Base-by-base conservation (phyloP, 37 sponge, comb jelly and placozoan genomes). In the Oopsacas minuta region DNA sequence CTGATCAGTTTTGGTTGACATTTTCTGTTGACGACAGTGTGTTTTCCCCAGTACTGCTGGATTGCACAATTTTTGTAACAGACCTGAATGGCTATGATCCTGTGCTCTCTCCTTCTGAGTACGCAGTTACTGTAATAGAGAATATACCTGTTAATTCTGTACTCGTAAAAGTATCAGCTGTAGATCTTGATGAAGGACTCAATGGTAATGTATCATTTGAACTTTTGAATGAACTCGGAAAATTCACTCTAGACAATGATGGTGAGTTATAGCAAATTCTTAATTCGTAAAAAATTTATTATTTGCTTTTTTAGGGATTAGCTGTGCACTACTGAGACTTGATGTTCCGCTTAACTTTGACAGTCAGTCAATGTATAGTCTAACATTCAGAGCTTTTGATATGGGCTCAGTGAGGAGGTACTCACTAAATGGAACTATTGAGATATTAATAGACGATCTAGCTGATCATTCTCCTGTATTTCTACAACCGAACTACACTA, bases 401-500 rank as follows among this genome's bases (percentile, higher is more conserved):
- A 61, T 61, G 75, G 75, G 75, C 1, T 3, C 1, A 5, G 1
- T 61, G 32, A 61, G 75, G 75, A 10, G 22, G 30, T 61, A 32
- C 75, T 61, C 75, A 32, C 32, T 32, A 7, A 25, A 10, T 5
- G 75, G 75, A n/a, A 61, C 32, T n/a, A 61, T 61, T 34, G 30
- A 10, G 75, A n/a, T 61, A 7, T 32, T 3, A 25, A 61, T 61
- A 20, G 75, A 61, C 75, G 75, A 61, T 12, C 75, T 61, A 12
- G 75, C 75, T 87, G 92, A 92, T 39, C 92, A 94, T 53, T 34
- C 84, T 23, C 95, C 95, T 35, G 82, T 75, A 36, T 94, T 94
- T 39, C 7, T 30, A 37, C 52, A 84, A 32, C 52, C 20, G 7
- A 5, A 37, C 32, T 89, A 88, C 84, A 0, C 37, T 23, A 85